Evolutionary conservation across 2,888 invertebrate genomes (phyloP), one percentile per base, ranked within the genome.

Genomic region (Linhomoeus sp.): DNA sequence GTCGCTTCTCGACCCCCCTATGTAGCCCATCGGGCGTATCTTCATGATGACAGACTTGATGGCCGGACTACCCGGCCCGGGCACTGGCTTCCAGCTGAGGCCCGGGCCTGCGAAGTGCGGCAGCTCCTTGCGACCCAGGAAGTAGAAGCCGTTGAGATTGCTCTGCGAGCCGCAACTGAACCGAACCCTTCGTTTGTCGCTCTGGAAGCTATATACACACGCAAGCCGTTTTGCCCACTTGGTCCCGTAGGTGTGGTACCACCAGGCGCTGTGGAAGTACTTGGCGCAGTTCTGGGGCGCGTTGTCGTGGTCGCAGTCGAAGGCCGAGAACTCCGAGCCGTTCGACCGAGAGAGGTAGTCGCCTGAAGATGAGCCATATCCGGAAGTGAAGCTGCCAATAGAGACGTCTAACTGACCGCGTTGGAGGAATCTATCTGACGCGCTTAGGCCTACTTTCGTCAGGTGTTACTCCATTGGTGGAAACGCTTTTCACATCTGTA

Each of bases 211-310:
- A n/a, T n/a, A n/a, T n/a, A n/a, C n/a, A n/a, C n/a, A n/a, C n/a
- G n/a, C n/a, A n/a, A n/a, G n/a, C n/a, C n/a, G n/a, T n/a, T n/a
- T n/a, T n/a, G n/a, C n/a, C 7, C 15, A 46, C 46, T 46, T 41
- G 7, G 41, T 23, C 7, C 47, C 47, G 33, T 48, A 50, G 2
- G 41, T 50, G 43, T 45, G 48, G 41, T 48, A 50, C 50, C 50
- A 50, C 50, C 50, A 50, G 40, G 50, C 50, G 33, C 45, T 37
- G 45, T 50, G 50, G 37, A 45, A 50, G 41, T 50, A 50, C 24
- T 45, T 43, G 25, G 50, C 48, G 26, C 50, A 50, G 38, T 50
- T 50, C 38, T 48, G 41, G 15, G 42, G 42, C 5, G 48, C 45
- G 9, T 42, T 45, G 26, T 50, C 50, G 23, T 41, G 2, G 23